Conservation (phyloP, 2,797 vertebrate species). For the Discoglossus pictus region DNA sequence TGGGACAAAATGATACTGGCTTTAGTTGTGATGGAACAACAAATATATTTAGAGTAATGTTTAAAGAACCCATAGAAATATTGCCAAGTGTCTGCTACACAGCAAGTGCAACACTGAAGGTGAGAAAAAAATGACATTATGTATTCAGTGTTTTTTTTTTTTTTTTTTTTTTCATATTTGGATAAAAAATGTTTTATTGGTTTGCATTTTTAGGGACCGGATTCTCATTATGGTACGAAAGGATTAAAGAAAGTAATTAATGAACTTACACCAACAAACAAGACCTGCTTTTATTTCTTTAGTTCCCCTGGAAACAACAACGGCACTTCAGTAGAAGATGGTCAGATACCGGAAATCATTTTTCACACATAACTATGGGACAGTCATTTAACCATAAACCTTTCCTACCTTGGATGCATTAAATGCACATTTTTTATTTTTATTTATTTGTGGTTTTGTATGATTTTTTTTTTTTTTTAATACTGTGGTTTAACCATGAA, state of each 20-base stretch:
- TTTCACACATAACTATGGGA: conserved; percentile 86
- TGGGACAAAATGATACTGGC: conserved; percentile 79
- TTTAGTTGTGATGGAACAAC: conserved; percentile 95
- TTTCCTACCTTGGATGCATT: not conserved
- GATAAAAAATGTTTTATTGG: no score
- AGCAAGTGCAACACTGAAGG: conserved; percentile 92
- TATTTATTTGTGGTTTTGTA: not conserved
- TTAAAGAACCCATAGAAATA: conserved; percentile 95
- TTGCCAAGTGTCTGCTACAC: conserved; percentile 94
- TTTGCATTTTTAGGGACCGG: conserved; percentile 90
- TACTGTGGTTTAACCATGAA: no score
- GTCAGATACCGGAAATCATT: conserved; percentile 98
- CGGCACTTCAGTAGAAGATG: conserved; percentile 96
- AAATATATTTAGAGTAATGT: conserved; percentile 97
- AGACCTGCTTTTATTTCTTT: conserved; percentile 95
- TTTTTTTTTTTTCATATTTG: not conserved
- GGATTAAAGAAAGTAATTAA: conserved; percentile 93
- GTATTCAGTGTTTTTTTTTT: conserved; percentile 13
- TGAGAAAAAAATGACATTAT: conserved; percentile 56
- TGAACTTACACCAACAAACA: conserved; percentile 89
- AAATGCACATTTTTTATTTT: conserved; percentile 4
- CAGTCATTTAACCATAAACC: not conserved
- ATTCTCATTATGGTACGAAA: conserved; percentile 97
- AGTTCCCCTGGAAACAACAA: conserved; percentile 97
- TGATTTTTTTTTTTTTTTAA: no score